These are phyloP conservation scores for Meiosimyza platycephala DNA, from an alignment of 2,888 invertebrate species.

Conservation along the genomic window DNA sequence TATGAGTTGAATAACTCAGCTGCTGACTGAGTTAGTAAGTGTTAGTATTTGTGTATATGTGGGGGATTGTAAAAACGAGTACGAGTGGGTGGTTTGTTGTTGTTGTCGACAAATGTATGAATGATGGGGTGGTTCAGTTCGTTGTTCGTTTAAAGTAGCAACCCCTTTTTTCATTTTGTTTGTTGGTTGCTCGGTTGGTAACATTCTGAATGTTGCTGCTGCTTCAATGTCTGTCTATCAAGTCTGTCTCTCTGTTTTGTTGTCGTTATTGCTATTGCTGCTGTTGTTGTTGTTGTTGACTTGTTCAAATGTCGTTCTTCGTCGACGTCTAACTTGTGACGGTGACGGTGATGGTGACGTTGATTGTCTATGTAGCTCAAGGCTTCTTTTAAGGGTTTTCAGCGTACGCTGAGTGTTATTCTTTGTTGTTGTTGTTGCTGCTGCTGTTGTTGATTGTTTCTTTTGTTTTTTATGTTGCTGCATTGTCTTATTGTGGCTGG, in stretches of 20 bases:
- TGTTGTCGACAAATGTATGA: background rate
- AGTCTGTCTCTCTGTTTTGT: background rate
- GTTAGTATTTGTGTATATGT: background rate
- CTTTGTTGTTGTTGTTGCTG: background rate
- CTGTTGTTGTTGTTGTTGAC: conserved; percentile 32
- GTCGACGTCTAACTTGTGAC: conserved; percentile 4
- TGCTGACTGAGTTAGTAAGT: conserved; percentile 6
- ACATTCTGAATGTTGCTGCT: conserved; percentile 12
- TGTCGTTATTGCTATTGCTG: conserved; percentile 22
- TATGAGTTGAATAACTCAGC: conserved; percentile 33
- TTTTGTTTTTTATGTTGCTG: conserved; percentile 16
- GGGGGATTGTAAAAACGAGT: background rate
- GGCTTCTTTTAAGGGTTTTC: conserved; percentile 2
- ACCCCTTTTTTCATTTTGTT: background rate
- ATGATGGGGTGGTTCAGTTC: conserved; percentile 7
- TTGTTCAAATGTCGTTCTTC: conserved; percentile 22
- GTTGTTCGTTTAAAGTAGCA: background rate
- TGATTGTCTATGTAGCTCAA: conserved; percentile 24
- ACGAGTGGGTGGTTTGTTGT: background rate
- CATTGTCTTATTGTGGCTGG: conserved; percentile 13
- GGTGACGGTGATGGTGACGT: conserved; percentile 12
- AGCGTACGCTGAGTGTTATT: too few species aligned
- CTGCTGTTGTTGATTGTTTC: conserved; percentile 32
- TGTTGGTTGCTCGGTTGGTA: background rate
- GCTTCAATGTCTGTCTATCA: background rate